These are phyloP conservation scores for Leptinotarsa tumamoca DNA, from an alignment of 2,888 invertebrate genomes.

Conservation along the genomic window DNA sequence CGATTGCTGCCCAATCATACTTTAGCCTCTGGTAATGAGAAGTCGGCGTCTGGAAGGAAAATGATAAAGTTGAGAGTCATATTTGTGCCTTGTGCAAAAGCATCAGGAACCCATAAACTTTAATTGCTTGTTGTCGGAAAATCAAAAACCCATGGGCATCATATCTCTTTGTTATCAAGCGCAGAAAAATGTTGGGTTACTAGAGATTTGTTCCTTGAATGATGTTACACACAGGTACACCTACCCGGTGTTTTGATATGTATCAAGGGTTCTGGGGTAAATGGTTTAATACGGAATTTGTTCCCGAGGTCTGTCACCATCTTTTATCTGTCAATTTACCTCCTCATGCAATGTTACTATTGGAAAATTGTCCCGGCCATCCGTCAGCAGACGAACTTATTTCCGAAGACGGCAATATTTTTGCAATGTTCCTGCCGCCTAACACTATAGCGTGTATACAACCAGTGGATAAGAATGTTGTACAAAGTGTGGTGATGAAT, in stretches of 20 bases:
- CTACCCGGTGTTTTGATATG: no score
- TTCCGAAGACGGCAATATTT: slow-evolving; percentile 19
- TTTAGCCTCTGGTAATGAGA: slow-evolving; percentile 16
- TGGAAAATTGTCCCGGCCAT: neutral
- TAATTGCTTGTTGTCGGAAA: slow-evolving; percentile 32
- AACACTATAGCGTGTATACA: no score
- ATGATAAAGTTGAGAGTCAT: slow-evolving; percentile 23
- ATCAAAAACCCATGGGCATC: slow-evolving; percentile 12
- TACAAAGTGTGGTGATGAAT: neutral
- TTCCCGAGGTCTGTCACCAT: slow-evolving; percentile 16
- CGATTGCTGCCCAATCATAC: slow-evolving; percentile 20
- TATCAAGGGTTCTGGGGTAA: no score
- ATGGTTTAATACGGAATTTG: slow-evolving; percentile 31
- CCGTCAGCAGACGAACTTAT: neutral
- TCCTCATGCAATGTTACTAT: slow-evolving; percentile 26
- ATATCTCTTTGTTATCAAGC: no score
- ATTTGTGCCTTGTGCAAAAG: slow-evolving; percentile 33
- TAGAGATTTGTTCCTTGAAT: slow-evolving; percentile 32
- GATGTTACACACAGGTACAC: slow-evolving; percentile 10
- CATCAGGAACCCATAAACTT: slow-evolving; percentile 29
- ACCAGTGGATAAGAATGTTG: no score
- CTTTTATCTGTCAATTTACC: neutral
- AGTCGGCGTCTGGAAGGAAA: slow-evolving; percentile 29
- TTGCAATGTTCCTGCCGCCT: slow-evolving; percentile 27
- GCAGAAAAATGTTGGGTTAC: slow-evolving; percentile 35